Base-by-base conservation (phyloP, 2,113 vertebrate species). In the Leuciscus idus region DNA sequence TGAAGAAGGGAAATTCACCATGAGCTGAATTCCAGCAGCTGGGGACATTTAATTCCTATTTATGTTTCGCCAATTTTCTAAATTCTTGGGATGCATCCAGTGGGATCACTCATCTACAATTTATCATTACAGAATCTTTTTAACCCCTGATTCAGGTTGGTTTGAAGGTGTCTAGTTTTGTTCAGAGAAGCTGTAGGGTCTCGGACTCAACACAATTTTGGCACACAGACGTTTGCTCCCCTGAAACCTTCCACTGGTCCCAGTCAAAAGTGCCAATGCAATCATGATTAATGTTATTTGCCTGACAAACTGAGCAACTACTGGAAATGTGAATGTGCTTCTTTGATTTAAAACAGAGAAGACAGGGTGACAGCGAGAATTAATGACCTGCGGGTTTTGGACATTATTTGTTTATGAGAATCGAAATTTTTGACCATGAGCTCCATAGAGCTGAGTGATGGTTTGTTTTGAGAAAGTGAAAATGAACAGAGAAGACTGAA, bases 1-100 rank as follows among this genome's bases (percentile, higher is more conserved):
- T n/a, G 19, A 84, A 74, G 68, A 81, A 62, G 26, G 87, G 52
- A 84, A 85, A 57, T 87, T 86, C 26, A 78, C 33, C 19, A 13
- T 62, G 36, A 36, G 26, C 50, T 12, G 62, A 66, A 66, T 87
- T 80, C 75, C 86, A 55, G 86, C 86, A 87, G 84, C 86, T 87
- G 87, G 86, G 86, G 85, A 79, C 28, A 82, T 88, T 91, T 90
- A 59, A 86, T 89, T 84, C 74, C 62, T 75, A 79, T 89, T 75
- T 85, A 77, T 75, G 5, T 73, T 83, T 28, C 23, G 82, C 52
- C 61, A 85, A 21, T 61, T 89, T 62, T 61, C 30, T 46, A 81
- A 59, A 91, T 88, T 81, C 64, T 87, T 90, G 87, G 87, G 17
- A 72, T 13, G 19, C 43, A 26, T 87, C 83, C 90, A 89, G 64